Conservation (phyloP, 2,113 vertebrate species). For the Pyxicephalus adspersus region DNA sequence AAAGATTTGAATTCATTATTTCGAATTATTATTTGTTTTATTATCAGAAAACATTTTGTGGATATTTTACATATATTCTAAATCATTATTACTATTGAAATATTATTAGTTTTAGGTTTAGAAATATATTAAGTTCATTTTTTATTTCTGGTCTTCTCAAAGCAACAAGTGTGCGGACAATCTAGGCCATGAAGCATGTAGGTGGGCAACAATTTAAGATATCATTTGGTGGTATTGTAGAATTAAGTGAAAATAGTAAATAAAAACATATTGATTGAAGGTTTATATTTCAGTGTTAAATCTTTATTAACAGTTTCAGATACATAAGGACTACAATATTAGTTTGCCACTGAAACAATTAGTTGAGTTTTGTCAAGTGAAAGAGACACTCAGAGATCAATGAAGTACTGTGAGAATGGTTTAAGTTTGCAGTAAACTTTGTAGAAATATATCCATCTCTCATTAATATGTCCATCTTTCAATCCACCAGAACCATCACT, state of each 20-base stretch:
- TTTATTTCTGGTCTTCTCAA: no score
- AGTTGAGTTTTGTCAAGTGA: constrained; percentile 53
- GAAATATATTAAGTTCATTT: background rate
- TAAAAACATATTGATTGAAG: constrained; percentile 51
- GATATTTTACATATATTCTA: no score
- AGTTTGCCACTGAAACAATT: constrained; percentile 54
- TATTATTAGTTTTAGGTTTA: background rate
- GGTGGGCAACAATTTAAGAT: background rate
- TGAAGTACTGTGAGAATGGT: constrained; percentile 48
- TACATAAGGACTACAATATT: constrained; percentile 44
- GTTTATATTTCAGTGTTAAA: constrained; percentile 35
- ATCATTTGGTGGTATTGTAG: constrained; percentile 4
- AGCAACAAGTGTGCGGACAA: background rate
- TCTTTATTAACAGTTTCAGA: constrained; percentile 49
- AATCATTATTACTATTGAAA: no score
- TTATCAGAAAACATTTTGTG: no score
- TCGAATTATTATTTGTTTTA: no score
- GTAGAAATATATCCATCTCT: constrained; percentile 40
- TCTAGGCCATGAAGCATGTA: background rate
- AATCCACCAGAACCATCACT: constrained; percentile 17
- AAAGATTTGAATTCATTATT: no score
- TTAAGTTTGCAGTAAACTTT: constrained; percentile 56
- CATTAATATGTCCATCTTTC: constrained; percentile 42
- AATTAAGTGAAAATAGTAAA: constrained; percentile 39
- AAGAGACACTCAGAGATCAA: constrained; percentile 53